phyloP scores from a whole-genome alignment of 2,797 vertebrate genomes.

The Hipposideros larvatus region DNA sequence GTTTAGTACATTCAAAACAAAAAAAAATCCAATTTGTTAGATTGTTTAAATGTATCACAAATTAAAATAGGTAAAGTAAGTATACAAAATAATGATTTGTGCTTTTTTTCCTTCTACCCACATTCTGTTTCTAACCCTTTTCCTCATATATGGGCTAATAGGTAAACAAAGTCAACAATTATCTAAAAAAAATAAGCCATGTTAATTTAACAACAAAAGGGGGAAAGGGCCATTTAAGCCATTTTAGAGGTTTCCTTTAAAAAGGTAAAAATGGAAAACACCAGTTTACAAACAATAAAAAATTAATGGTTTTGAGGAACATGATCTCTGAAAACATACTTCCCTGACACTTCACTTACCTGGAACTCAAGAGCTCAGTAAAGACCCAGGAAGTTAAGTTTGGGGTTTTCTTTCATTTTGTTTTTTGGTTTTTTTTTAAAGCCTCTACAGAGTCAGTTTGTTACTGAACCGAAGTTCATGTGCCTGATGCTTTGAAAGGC shows the following conservation, averaged over 20 bases:
- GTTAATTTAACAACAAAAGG: neutral
- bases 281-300: neutral
- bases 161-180: neutral
- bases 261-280: neutral
- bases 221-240: neutral
- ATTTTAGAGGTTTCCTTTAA: neutral
- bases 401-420: neutral
- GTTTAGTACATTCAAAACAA: slow-evolving; percentile 8
- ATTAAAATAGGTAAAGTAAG: neutral
- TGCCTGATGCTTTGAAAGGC: no score
- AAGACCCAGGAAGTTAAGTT: neutral
- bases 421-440: neutral
- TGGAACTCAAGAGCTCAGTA: neutral
- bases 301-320: neutral
- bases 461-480: no score
- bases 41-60: neutral
- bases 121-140: neutral
- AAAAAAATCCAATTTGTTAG: neutral
- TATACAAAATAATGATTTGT: neutral
- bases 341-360: neutral
- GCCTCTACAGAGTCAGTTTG: neutral
- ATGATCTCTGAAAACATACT: neutral
- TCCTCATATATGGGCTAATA: neutral
- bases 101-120: neutral
- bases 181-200: neutral